phyloP scores from a whole-genome alignment of 2,113 vertebrate genomes.

The Alces alces region DNA sequence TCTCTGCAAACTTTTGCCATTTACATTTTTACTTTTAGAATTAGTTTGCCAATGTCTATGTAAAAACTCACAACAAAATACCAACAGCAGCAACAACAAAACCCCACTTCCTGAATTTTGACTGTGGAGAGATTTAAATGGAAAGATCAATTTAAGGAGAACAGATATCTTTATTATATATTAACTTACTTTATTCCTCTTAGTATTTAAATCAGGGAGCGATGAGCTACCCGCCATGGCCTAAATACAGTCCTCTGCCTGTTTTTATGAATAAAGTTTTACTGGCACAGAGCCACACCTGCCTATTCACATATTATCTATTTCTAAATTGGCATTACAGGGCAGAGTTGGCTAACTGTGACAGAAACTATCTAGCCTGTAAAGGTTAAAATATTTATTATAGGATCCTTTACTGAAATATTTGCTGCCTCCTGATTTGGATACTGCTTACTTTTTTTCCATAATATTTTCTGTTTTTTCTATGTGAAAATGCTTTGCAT shows the following conservation, averaged over 20 bases:
- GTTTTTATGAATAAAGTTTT: neutral
- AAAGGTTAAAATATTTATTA: neutral
- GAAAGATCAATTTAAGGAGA: neutral
- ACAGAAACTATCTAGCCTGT: neutral
- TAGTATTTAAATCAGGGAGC: neutral
- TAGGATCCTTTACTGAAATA: neutral
- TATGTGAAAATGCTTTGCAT: neutral
- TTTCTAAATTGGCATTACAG: neutral
- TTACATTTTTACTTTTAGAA: neutral
- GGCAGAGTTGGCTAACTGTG: neutral
- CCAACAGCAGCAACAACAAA: neutral
- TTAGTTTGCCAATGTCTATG: neutral
- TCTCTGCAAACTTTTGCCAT: neutral
- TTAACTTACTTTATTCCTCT: neutral
- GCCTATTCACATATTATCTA: neutral
- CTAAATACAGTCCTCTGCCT: neutral
- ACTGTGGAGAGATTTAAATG: neutral
- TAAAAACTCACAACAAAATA: neutral
- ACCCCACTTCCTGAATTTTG: neutral
- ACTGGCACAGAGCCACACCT: neutral
- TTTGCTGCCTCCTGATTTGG: neutral
- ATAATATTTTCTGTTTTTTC: neutral
- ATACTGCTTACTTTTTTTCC: neutral
- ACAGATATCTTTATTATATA: neutral
- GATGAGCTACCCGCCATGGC: neutral